Percentiles rank a stretch among this genome's conserved stretches.
phyloP scores from a whole-genome alignment of 2,888 invertebrate species.

The Nephrotoma appendiculata region DNA sequence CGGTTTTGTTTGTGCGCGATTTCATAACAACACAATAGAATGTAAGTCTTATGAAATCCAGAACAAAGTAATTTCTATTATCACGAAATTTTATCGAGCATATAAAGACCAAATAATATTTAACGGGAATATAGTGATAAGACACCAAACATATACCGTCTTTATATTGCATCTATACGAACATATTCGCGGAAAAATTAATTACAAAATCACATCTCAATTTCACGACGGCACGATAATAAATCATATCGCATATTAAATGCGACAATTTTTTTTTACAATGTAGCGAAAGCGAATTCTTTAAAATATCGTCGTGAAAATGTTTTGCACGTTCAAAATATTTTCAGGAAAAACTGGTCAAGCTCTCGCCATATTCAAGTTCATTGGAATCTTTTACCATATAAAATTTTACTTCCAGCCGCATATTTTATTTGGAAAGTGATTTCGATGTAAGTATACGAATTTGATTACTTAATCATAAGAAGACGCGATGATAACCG shows the following conservation, averaged over 20 bases:
- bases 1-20: neutral
- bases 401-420: neutral
- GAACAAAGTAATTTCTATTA: neutral
- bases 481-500: neutral
- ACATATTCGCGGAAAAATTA: neutral
- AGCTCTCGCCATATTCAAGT: neutral
- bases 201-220: neutral
- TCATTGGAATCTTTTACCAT: neutral
- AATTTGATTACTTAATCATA: neutral
- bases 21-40: neutral
- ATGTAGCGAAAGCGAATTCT: neutral
- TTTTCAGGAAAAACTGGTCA: neutral
- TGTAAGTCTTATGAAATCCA: neutral
- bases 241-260: neutral
- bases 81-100: too few relatives aligned
- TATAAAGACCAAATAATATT: neutral
- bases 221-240: neutral
- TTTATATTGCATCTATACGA: neutral
- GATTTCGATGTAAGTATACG: neutral
- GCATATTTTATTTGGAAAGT: neutral
- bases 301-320: neutral
- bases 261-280: neutral
- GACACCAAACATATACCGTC: neutral
- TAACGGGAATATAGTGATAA: neutral
- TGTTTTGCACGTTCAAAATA: neutral